These are phyloP conservation scores for Anoplius nigerrimus DNA, from an alignment of 2,888 invertebrate genomes.

Conservation along the genomic window DNA sequence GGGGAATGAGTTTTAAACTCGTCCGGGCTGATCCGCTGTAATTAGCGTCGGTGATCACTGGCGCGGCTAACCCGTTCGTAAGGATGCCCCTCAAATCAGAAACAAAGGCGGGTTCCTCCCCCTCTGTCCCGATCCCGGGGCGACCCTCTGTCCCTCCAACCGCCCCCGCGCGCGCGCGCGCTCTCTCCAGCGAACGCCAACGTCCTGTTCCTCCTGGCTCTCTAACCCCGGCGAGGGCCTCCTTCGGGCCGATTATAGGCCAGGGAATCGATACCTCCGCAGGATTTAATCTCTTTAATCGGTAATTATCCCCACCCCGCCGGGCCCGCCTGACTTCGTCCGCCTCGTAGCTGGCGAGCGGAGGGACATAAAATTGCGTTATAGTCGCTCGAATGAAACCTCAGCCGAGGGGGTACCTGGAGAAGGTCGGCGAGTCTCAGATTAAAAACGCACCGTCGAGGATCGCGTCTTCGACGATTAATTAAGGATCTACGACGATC, in stretches of 20 bases:
- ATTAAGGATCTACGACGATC: too few species aligned
- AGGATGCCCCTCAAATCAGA: conserved; percentile 72
- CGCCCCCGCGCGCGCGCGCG: conserved; percentile 11
- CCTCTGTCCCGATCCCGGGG: conserved; percentile 25
- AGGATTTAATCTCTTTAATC: conserved; percentile 72
- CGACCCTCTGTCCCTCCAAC: conserved; percentile 10
- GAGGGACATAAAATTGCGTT: conserved; percentile 63
- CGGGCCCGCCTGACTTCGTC: conserved; percentile 23
- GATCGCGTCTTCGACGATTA: too few species aligned
- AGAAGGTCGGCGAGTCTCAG: conserved; percentile 37
- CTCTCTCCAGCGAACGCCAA: conserved; percentile 9
- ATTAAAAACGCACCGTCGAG: conserved; percentile 21
- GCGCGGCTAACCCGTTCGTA: conserved; percentile 73
- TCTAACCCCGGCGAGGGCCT: conserved; percentile 46
- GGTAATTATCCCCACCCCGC: conserved; percentile 67
- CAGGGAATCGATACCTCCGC: conserved; percentile 68
- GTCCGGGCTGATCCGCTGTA: conserved; percentile 71
- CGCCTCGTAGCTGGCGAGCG: conserved; percentile 43
- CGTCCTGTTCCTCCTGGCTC: conserved; percentile 25
- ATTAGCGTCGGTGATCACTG: conserved; percentile 73
- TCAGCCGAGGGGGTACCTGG: conserved; percentile 13
- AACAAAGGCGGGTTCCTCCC: conserved; percentile 65
- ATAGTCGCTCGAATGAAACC: conserved; percentile 48
- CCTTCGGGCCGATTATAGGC: conserved; percentile 67
- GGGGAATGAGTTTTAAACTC: conserved; percentile 72